Evolutionary conservation across 2,797 vertebrate genomes (phyloP).

Genomic region (Sternotherus odoratus): DNA sequence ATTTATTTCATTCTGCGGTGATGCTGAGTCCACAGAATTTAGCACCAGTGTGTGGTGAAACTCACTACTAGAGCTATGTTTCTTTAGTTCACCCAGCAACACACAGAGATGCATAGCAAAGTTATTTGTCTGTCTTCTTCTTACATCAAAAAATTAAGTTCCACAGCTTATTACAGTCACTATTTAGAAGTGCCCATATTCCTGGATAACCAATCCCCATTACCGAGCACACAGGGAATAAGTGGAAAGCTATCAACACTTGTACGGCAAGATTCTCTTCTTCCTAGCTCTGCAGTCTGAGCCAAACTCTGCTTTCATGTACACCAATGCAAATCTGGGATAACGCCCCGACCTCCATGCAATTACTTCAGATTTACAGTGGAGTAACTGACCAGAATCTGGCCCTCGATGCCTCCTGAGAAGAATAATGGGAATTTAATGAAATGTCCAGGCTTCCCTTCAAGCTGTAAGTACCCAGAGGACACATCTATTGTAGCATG

Average conservation of each 20-base stretch:
- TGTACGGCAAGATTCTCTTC: not conserved
- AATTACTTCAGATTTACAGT: not conserved
- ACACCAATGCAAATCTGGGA: not conserved
- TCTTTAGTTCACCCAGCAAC: not conserved
- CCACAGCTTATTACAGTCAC: not conserved
- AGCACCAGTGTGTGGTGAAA: not conserved
- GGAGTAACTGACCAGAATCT: not conserved
- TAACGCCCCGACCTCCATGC: not conserved
- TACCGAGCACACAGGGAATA: not conserved
- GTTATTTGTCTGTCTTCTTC: not conserved
- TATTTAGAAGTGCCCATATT: not conserved
- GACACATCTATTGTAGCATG: not conserved
- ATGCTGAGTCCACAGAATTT: not conserved
- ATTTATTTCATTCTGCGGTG: not conserved
- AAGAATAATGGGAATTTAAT: not conserved
- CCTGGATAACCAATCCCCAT: not conserved
- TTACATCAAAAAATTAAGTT: not conserved
- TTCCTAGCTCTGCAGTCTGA: not conserved
- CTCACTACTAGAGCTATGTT: not conserved
- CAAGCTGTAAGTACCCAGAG: not conserved
- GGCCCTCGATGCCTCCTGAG: not conserved
- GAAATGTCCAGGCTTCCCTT: not conserved
- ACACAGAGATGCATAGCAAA: not conserved
- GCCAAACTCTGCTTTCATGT: not conserved
- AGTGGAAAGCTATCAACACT: not conserved